These are phyloP conservation scores for Strigops habroptila DNA, from an alignment of 2,113 vertebrate species.

Conservation along the genomic window DNA sequence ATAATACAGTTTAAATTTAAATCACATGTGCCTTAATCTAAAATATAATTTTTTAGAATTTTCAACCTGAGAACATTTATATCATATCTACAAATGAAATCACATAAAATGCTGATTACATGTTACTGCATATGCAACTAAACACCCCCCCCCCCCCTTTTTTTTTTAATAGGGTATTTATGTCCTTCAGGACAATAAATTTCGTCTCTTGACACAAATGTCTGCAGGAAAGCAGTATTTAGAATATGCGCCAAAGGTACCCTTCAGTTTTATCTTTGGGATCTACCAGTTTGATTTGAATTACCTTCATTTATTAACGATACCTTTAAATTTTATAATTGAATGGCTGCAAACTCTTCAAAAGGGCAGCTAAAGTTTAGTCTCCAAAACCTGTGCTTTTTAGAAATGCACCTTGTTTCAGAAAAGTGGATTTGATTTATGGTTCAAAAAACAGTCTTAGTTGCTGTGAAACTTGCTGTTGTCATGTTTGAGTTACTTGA, in stretches of 20 bases:
- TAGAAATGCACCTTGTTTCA: neutral
- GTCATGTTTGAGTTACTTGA: neutral
- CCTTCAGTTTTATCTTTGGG: neutral
- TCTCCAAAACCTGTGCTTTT: neutral
- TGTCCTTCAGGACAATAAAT: slow-evolving; percentile 95
- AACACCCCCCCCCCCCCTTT: neutral
- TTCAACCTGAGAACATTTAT: neutral
- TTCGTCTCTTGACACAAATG: slow-evolving; percentile 87
- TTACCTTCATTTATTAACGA: neutral
- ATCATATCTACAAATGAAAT: neutral
- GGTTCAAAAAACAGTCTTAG: neutral
- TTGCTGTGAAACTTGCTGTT: neutral
- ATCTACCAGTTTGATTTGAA: neutral
- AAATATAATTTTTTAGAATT: neutral
- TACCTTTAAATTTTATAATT: neutral
- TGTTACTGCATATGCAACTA: neutral
- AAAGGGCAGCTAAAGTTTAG: neutral
- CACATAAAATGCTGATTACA: neutral
- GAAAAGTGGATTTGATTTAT: neutral
- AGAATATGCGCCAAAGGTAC: slow-evolving; percentile 93
- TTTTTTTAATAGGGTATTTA: slow-evolving; percentile 86
- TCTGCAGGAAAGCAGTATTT: slow-evolving; percentile 93
- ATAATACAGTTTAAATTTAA: neutral
- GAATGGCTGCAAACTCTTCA: neutral
- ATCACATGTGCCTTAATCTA: neutral